Percentiles rank a stretch among this genome's conserved stretches.
Evolutionary conservation across 2,113 vertebrate species (phyloP).

Genomic region (Prolemur simus): DNA sequence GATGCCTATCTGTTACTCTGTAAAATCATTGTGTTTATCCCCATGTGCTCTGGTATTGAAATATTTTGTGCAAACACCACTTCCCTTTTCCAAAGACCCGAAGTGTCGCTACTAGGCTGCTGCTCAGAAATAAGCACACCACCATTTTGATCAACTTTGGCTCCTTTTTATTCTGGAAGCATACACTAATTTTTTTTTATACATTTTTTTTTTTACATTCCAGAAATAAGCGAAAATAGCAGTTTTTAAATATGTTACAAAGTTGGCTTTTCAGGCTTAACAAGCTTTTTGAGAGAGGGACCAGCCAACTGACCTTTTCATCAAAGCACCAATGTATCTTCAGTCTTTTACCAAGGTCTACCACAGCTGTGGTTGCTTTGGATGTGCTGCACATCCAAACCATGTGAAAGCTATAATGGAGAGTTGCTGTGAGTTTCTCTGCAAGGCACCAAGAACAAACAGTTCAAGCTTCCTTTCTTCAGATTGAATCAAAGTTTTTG

Average conservation of each 20-base stretch:
- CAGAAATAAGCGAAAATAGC: slow-evolving; percentile 80
- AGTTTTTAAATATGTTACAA: slow-evolving; percentile 79
- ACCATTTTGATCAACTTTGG: slow-evolving; percentile 59
- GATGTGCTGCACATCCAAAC: slow-evolving; percentile 38
- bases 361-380: slow-evolving; percentile 40
- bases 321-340: slow-evolving; percentile 71
- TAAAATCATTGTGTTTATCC: neutral
- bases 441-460: slow-evolving; percentile 77
- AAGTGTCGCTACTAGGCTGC: neutral
- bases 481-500: slow-evolving; percentile 47
- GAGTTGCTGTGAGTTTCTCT: slow-evolving; percentile 71
- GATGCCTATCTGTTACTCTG: neutral
- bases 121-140: slow-evolving; percentile 59
- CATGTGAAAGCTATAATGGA: slow-evolving; percentile 31
- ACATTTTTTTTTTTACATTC: slow-evolving; percentile 76
- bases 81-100: slow-evolving; percentile 29
- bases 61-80: neutral
- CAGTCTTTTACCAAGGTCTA: slow-evolving; percentile 52
- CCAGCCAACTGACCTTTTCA: slow-evolving; percentile 66
- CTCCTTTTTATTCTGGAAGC: slow-evolving; percentile 80
- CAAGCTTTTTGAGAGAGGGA: slow-evolving; percentile 71
- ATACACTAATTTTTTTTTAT: slow-evolving; percentile 73
- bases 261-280: slow-evolving; percentile 71
- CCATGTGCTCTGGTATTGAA: neutral
- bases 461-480: slow-evolving; percentile 73